phyloP scores from a whole-genome alignment of 2,113 vertebrate genomes.

The Cynoglossus semilaevis region DNA sequence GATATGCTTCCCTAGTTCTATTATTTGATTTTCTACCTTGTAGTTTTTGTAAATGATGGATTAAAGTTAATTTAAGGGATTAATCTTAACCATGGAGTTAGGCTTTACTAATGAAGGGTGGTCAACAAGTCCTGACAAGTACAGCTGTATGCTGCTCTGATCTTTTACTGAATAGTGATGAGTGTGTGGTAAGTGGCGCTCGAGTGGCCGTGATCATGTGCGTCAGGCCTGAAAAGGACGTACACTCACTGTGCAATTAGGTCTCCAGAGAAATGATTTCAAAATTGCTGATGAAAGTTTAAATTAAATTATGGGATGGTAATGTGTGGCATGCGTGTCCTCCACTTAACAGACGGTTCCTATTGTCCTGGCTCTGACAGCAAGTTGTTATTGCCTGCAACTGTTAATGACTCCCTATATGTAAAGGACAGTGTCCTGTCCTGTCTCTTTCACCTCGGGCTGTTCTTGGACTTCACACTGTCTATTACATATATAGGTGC shows the following conservation, averaged over 20 bases:
- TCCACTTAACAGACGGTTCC: constrained; percentile 18
- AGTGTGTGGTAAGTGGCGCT: constrained; percentile 22
- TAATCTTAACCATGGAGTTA: too few relatives aligned
- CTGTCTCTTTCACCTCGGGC: not conserved
- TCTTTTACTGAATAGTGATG: constrained; percentile 1
- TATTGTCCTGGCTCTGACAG: constrained; percentile 25
- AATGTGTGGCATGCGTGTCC: constrained; percentile 34
- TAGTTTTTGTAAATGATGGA: too few relatives aligned
- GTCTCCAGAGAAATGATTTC: constrained; percentile 55
- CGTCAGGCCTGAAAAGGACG: constrained; percentile 39
- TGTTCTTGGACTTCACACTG: constrained; percentile 1
- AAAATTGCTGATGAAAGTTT: constrained; percentile 58
- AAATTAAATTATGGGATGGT: constrained; percentile 43
- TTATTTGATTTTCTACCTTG: too few relatives aligned
- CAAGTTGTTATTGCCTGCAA: constrained; percentile 16
- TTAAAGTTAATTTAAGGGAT: too few relatives aligned
- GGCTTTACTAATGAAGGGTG: too few relatives aligned
- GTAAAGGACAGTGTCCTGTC: not conserved
- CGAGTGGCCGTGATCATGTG: constrained; percentile 9
- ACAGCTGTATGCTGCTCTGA: not conserved
- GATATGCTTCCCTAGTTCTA: too few relatives aligned
- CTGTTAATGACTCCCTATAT: constrained; percentile 2
- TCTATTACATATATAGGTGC: not conserved
- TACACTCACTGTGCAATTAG: constrained; percentile 33
- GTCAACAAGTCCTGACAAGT: too few relatives aligned